Evolutionary conservation across 2,113 vertebrate genomes (phyloP).

Genomic region (Pandion haliaetus): DNA sequence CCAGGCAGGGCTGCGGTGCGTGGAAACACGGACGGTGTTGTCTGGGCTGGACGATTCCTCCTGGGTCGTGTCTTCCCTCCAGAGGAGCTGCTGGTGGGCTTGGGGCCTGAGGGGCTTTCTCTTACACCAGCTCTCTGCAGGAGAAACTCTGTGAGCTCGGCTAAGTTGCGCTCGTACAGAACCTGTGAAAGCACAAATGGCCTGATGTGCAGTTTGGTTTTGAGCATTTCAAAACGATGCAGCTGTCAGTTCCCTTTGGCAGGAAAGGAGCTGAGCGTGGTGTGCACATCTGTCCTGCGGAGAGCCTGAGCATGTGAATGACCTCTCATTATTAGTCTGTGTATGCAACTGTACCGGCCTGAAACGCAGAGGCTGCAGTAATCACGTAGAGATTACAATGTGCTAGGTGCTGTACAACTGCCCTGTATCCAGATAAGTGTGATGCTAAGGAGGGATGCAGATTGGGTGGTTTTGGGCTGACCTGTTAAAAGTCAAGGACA

Average conservation of each 20-base stretch:
- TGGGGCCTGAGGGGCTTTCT: neutral
- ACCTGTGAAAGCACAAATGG: neutral
- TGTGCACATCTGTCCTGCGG: neutral
- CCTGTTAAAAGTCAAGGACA: neutral
- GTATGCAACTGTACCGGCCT: fast-evolving
- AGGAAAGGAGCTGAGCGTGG: neutral
- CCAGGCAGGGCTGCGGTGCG: neutral
- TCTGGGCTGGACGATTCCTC: neutral
- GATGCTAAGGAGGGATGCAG: neutral
- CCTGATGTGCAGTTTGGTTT: neutral
- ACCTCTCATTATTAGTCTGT: neutral
- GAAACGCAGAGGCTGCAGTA: neutral
- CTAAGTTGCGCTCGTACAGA: neutral
- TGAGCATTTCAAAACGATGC: neutral
- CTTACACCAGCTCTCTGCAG: fast-evolving
- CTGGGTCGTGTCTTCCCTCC: neutral
- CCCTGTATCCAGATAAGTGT: no score
- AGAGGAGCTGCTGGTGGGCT: neutral
- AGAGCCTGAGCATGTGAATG: neutral
- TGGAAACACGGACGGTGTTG: fast-evolving
- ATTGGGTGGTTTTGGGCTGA: neutral
- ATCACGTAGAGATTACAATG: neutral
- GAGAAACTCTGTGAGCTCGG: neutral
- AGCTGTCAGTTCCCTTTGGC: neutral
- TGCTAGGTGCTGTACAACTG: neutral